These are phyloP conservation scores for Dipus sagitta DNA, from an alignment of 2,797 vertebrate species.

Conservation along the genomic window DNA sequence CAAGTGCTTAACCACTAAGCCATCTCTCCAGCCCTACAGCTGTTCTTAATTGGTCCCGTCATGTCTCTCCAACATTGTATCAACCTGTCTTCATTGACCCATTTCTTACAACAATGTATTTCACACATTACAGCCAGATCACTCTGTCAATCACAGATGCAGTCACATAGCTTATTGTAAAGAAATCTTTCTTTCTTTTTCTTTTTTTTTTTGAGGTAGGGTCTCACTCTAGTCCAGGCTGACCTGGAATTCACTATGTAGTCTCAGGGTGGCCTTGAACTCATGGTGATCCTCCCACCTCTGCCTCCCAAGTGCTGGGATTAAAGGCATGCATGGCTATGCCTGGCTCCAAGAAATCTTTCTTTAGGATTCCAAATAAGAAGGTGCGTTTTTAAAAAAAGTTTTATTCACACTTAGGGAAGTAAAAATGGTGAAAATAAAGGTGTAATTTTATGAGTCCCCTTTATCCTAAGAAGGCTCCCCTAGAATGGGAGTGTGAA, in stretches of 20 bases:
- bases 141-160: background rate
- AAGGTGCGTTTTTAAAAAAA: background rate
- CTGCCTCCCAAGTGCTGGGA: too few relatives aligned
- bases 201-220: too few relatives aligned
- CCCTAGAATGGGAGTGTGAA: background rate
- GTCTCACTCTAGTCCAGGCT: too few relatives aligned
- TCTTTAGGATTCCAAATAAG: background rate
- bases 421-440: background rate
- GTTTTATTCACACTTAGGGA: background rate
- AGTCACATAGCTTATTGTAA: background rate
- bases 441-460: background rate
- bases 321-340: too few relatives aligned
- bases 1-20: too few relatives aligned
- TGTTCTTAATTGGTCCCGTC: background rate
- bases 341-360: slow-evolving; percentile 23
- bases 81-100: background rate
- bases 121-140: background rate
- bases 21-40: background rate
- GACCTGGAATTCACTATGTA: too few relatives aligned
- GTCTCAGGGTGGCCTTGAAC: too few relatives aligned
- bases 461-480: background rate
- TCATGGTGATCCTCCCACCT: too few relatives aligned
- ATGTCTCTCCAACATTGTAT: background rate
- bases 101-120: background rate
- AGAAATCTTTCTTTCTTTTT: slow-evolving; percentile 18